Evolutionary conservation across 2,888 invertebrate species (phyloP), one percentile per base, ranked within the genome.

Genomic region (Stomorhina lunata): DNA sequence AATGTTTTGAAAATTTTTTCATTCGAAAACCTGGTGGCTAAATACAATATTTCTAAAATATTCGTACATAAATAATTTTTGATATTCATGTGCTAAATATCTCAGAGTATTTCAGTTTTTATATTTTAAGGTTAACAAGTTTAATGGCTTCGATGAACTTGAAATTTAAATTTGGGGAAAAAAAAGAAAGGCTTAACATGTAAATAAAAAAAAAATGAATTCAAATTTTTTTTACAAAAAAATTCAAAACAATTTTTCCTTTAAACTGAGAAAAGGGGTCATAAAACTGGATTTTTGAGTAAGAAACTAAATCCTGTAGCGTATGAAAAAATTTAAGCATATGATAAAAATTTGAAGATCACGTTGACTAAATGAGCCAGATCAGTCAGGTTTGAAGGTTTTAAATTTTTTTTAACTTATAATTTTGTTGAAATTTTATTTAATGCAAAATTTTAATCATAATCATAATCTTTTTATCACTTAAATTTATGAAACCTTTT

Each of bases 131-230:
- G 82, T 82, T 82, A 82, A 76, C 82, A 79, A 68, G 71, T 76
- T 82, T 79, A 82, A 82, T 79, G 82, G 82, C 73, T 82, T 71
- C 71, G 75, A 76, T 82, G 82, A 82, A 82, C 82, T 82, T 82
- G 82, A 82, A 79, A 48, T 66, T 40, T 57, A 40, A 27, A 17
- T 48, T 75, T 29, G 12, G 9, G 43, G 10, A 40, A 57, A 32
- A 40, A 71, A 34, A 32, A n/a, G n/a, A n/a, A n/a, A 40, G 29
- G 17, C 25, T 50, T 15, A 73, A n/a, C n/a, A n/a, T n/a, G n/a
- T n/a, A n/a, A n/a, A n/a, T n/a, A 61, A 9, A 63, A 37, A 76
- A 9, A 17, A 55, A 81, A 75, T 53, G 68, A 55, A 80, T 25
- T 71, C 32, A 45, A 22, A 75, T 50, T 71, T 53, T 27, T 50